phyloP scores from a whole-genome alignment of 2,888 invertebrate genomes.

The Coleophora flavipennella region DNA sequence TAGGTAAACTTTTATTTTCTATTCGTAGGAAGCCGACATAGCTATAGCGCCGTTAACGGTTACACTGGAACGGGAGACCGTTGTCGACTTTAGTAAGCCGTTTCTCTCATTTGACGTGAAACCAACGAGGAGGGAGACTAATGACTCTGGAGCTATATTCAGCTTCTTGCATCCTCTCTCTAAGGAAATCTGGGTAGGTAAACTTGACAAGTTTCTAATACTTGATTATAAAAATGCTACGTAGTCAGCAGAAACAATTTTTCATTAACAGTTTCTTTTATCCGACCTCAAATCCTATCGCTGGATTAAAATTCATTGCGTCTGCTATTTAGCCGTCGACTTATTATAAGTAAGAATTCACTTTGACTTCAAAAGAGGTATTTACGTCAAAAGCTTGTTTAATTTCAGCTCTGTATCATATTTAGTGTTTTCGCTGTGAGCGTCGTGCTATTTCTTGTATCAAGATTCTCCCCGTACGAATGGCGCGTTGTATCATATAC shows the following conservation, averaged over 20 bases:
- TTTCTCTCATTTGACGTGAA: slow-evolving; percentile 98
- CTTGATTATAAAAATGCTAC: too few relatives aligned
- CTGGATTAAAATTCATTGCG: too few relatives aligned
- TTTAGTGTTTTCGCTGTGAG: slow-evolving; percentile 94
- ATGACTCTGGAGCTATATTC: slow-evolving; percentile 87
- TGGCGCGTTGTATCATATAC: slow-evolving; percentile 81
- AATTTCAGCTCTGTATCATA: slow-evolving; percentile 75
- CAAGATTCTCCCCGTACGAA: slow-evolving; percentile 96
- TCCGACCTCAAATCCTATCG: too few relatives aligned
- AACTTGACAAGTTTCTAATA: background rate
- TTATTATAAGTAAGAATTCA: too few relatives aligned
- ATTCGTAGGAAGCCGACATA: slow-evolving; percentile 91
- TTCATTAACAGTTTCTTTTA: too few relatives aligned
- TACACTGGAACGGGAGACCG: slow-evolving; percentile 91
- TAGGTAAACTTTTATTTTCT: too few relatives aligned
- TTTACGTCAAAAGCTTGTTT: background rate
- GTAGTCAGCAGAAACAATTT: too few relatives aligned
- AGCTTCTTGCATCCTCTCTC: slow-evolving; percentile 97
- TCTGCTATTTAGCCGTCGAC: too few relatives aligned
- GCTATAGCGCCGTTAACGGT: slow-evolving; percentile 96
- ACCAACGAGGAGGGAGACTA: slow-evolving; percentile 90
- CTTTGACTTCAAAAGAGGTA: too few relatives aligned
- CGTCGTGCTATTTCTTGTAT: slow-evolving; percentile 95
- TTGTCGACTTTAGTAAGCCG: slow-evolving; percentile 97
- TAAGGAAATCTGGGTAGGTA: slow-evolving; percentile 95